Percentiles rank a stretch among this genome's conserved stretches.
These are phyloP conservation scores for Crossocerus cetratus DNA, from an alignment of 2,888 invertebrate species.

Conservation along the genomic window DNA sequence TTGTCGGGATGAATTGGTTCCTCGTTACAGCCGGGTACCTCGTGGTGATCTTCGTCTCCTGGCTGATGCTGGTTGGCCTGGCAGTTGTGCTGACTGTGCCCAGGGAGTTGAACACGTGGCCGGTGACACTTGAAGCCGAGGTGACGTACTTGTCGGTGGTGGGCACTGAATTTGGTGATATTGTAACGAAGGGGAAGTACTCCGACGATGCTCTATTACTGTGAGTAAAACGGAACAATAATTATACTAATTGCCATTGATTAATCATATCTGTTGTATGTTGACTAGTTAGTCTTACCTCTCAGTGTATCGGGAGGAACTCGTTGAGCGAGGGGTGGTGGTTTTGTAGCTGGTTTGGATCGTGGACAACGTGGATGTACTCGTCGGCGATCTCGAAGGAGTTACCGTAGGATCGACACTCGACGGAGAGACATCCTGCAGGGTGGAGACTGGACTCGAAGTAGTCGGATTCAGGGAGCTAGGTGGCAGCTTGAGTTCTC, in stretches of 20 bases:
- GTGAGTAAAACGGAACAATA: neutral
- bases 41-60: slow-evolving; percentile 25
- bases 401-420: slow-evolving; percentile 23
- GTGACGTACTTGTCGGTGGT: slow-evolving; percentile 73
- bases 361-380: neutral
- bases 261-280: neutral
- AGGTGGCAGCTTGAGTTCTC: slow-evolving; percentile 88
- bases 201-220: slow-evolving; percentile 41
- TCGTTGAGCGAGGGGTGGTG: slow-evolving; percentile 58
- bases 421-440: slow-evolving; percentile 32
- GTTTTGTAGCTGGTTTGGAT: slow-evolving; percentile 30
- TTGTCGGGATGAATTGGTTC: slow-evolving; percentile 66
- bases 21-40: slow-evolving; percentile 51
- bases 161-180: slow-evolving; percentile 71
- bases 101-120: slow-evolving; percentile 69
- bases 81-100: slow-evolving; percentile 40
- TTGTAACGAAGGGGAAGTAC: slow-evolving; percentile 65
- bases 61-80: slow-evolving; percentile 22
- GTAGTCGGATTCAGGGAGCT: slow-evolving; percentile 70
- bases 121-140: slow-evolving; percentile 71
- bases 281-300: slow-evolving; percentile 25
- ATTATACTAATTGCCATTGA: neutral
- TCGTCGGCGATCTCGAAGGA: neutral
- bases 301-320: slow-evolving; percentile 50
- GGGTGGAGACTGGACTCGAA: slow-evolving; percentile 32